phyloP scores from a whole-genome alignment of 2,888 invertebrate species.

The Eupithecia inturbata region DNA sequence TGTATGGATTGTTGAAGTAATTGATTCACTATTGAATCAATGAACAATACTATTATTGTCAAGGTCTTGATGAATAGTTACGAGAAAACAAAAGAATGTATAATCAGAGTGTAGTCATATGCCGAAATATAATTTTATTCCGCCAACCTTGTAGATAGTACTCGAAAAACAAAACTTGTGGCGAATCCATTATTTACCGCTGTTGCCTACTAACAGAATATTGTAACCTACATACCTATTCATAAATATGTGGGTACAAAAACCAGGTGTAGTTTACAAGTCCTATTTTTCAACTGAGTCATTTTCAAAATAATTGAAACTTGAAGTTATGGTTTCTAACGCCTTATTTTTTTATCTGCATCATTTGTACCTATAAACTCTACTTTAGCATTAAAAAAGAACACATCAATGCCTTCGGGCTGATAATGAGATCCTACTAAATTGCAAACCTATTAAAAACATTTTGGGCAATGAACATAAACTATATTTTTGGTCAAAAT shows the following conservation, averaged over 20 bases:
- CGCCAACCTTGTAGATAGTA: constrained; percentile 45
- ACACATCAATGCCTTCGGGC: background rate
- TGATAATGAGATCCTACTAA: background rate
- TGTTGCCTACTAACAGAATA: constrained; percentile 23
- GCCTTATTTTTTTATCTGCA: background rate
- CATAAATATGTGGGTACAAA: background rate
- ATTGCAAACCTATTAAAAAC: background rate
- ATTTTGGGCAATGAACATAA: background rate
- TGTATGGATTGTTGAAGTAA: constrained; percentile 65
- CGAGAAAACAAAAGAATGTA: constrained; percentile 76
- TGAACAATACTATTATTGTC: too few species aligned
- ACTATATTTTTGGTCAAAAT: constrained; percentile 9
- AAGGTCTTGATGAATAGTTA: constrained; percentile 69
- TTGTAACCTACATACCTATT: background rate
- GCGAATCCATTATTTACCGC: constrained; percentile 41
- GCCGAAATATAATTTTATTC: constrained; percentile 38
- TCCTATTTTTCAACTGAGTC: background rate
- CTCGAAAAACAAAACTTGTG: constrained; percentile 36
- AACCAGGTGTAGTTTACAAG: background rate
- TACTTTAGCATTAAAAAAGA: background rate
- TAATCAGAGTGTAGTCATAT: constrained; percentile 55
- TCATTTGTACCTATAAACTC: background rate
- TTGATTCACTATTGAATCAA: constrained; percentile 62
- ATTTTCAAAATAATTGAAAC: background rate
- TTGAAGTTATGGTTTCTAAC: background rate